Conservation (phyloP, 2,888 invertebrate species). For the Strigamia maritima region DNA sequence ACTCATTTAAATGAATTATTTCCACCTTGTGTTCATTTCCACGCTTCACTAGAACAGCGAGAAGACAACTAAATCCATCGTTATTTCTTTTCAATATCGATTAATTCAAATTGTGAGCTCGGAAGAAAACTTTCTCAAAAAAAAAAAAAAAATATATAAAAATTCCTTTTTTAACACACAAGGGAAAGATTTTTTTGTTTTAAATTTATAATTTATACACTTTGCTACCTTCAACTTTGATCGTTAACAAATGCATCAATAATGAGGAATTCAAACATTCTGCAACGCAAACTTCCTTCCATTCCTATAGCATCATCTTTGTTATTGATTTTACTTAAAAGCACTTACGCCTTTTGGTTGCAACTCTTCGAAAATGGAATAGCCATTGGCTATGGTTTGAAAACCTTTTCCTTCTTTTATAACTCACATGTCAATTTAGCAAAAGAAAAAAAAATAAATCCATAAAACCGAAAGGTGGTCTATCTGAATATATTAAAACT, state of each 20-base stretch:
- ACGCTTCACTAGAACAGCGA: slow-evolving; percentile 24
- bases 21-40: slow-evolving; percentile 33
- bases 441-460: no score
- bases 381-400: slow-evolving; percentile 27
- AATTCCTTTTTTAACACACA: not conserved
- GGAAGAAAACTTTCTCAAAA: not conserved
- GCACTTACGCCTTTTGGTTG: slow-evolving; percentile 28
- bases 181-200: not conserved
- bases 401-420: slow-evolving; percentile 12
- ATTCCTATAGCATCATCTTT: slow-evolving; percentile 27
- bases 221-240: not conserved
- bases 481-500: not conserved
- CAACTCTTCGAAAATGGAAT: slow-evolving; percentile 20
- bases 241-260: not conserved
- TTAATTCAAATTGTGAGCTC: slow-evolving; percentile 6
- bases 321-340: slow-evolving; percentile 31
- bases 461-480: no score
- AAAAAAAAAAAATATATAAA: not conserved
- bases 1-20: slow-evolving; percentile 31
- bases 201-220: not conserved
- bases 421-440: not conserved
- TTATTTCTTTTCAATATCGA: slow-evolving; percentile 11
- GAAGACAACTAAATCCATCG: slow-evolving; percentile 34
- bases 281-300: not conserved
- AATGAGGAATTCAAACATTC: not conserved